Evolutionary conservation across 1,140 invertebrate species (phyloP), one percentile per base, ranked within the genome.

Genomic region (Gyrodactylus bullatarudis): DNA sequence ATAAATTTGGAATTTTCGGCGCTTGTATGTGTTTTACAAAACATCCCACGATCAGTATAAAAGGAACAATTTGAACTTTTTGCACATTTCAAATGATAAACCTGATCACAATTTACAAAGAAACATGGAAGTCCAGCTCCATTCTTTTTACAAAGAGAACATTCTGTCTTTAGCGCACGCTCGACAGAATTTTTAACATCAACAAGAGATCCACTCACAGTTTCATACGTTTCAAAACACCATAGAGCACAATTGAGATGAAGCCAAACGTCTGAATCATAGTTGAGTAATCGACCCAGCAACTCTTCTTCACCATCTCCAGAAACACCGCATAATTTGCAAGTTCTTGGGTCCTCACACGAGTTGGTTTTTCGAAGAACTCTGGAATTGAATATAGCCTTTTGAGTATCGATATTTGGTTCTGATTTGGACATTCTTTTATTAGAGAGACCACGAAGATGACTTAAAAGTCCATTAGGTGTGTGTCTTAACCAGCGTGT

Each of bases 201-300:
- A 85, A 96, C 90, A n/a, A 99, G 79, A 0, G 89, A 91, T 0
- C 95, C 95, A 79, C 89, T 90, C 0, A 89, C 87, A 0, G 89
- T 92, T 82, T 96, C 92, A 78, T 93, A 94, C 0, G 98, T 94
- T 74, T 93, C 91, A 76, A 91, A 87, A 0, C 91, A 96, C 95
- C 95, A 99, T 8, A 99, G 82, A 1, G 93, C 94, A 83, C 95
- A 99, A 79, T 99, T 99, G 16, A 99, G 81, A 81, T 99, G 95
- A n/a, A 96, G 87, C 94, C 94, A 99, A 79, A 94, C 89, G 78
- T 97, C 90, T 0, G 96, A 89, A 79, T 97, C 93, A 78, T 89
- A 88, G 80, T 97, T 98, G 0, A 99, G 82, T 22, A 99, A 81
- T 71, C 95, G 84, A 80, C 82, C 83, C 82, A 70, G 89, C 87